phyloP scores from a whole-genome alignment of 2,888 invertebrate genomes.

The Hirtodrosophila cameraria region DNA sequence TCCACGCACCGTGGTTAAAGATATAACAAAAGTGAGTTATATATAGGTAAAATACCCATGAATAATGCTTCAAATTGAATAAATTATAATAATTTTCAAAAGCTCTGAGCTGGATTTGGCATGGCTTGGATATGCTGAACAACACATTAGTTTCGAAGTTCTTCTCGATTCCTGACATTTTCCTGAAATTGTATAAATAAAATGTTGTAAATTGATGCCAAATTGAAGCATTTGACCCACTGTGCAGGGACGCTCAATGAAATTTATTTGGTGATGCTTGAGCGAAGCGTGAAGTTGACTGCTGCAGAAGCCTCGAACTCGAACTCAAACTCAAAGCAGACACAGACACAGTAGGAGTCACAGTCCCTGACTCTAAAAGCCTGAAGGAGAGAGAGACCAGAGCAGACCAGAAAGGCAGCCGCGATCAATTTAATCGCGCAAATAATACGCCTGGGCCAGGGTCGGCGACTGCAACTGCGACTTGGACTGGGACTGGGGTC shows the following conservation, averaged over 20 bases:
- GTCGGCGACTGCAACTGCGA: constrained; percentile 3
- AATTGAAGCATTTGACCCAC: constrained; percentile 27
- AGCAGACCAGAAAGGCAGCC: constrained; percentile 43
- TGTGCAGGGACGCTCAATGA: constrained; percentile 78
- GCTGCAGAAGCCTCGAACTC: constrained; percentile 67
- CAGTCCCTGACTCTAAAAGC: constrained; percentile 31
- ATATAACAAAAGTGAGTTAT: too few species aligned
- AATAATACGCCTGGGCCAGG: constrained; percentile 75
- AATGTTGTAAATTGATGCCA: background rate
- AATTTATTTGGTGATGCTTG: constrained; percentile 83
- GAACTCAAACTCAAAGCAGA: constrained; percentile 34
- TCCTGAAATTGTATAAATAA: too few species aligned
- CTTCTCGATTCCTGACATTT: too few species aligned
- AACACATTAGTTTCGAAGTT: too few species aligned
- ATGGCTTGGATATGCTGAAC: too few species aligned
- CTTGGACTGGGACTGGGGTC: background rate
- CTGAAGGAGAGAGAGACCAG: constrained; percentile 23
- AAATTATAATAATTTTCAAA: too few species aligned
- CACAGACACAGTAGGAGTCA: constrained; percentile 51
- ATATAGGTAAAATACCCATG: too few species aligned
- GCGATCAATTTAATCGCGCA: constrained; percentile 83
- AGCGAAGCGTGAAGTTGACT: constrained; percentile 82
- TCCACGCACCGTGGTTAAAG: constrained; percentile 28
- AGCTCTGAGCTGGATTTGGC: too few species aligned
- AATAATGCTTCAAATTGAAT: too few species aligned